phyloP scores from a whole-genome alignment of 2,888 invertebrate species.

The Drosophila rellima region DNA sequence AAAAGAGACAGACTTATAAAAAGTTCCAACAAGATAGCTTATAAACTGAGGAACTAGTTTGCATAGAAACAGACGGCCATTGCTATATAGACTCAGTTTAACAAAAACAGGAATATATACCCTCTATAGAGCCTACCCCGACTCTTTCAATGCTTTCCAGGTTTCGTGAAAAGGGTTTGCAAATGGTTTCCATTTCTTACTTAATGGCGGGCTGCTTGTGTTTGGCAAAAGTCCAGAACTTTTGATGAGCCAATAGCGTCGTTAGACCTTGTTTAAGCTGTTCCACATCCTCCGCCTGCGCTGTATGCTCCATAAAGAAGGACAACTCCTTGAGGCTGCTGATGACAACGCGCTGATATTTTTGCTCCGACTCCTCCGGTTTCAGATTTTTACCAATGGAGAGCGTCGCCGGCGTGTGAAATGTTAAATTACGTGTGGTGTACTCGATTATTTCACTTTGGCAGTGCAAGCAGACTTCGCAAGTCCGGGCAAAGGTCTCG shows the following conservation, averaged over 20 bases:
- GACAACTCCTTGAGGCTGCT: constrained; percentile 89
- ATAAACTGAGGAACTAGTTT: not conserved
- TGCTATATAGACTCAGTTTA: too few relatives aligned
- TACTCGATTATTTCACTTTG: constrained; percentile 92
- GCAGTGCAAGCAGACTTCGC: constrained; percentile 93
- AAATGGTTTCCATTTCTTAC: constrained; percentile 66
- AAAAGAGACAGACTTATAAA: too few relatives aligned
- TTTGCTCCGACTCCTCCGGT: constrained; percentile 89
- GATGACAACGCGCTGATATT: constrained; percentile 89
- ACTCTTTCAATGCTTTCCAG: too few relatives aligned
- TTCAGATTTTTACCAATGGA: constrained; percentile 87
- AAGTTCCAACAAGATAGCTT: not conserved
- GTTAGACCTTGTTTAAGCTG: constrained; percentile 84
- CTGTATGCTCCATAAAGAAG: constrained; percentile 88
- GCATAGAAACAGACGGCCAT: too few relatives aligned
- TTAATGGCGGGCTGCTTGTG: constrained; percentile 86
- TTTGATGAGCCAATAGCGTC: constrained; percentile 87
- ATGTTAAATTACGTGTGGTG: constrained; percentile 90
- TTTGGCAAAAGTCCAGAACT: constrained; percentile 91
- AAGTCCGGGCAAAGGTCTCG: constrained; percentile 93
- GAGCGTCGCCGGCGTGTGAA: constrained; percentile 87
- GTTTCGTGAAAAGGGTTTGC: too few relatives aligned
- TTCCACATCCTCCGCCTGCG: constrained; percentile 85
- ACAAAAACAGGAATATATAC: too few relatives aligned
- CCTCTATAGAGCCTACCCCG: too few relatives aligned